These are phyloP conservation scores for Notocelia uddmanniana DNA, from an alignment of 2,888 invertebrate genomes.

Conservation along the genomic window DNA sequence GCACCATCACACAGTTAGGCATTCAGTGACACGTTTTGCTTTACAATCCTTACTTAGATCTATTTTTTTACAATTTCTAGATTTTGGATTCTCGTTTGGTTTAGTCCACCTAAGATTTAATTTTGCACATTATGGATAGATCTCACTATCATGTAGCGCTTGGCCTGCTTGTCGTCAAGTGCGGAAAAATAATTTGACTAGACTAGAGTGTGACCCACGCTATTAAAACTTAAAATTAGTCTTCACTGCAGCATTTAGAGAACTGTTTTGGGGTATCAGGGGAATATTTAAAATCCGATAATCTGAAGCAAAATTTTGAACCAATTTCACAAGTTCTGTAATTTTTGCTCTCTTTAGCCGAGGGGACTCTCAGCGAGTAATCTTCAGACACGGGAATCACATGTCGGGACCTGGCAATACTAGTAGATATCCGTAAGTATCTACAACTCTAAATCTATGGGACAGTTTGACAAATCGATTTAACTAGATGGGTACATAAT, in stretches of 20 bases:
- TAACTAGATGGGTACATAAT: conserved; percentile 17
- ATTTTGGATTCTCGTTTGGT: conserved; percentile 38
- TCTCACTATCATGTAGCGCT: conserved; percentile 45
- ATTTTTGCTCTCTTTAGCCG: conserved; percentile 84
- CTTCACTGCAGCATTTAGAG: conserved; percentile 6
- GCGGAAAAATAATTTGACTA: conserved; percentile 27
- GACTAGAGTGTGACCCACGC: conserved; percentile 32
- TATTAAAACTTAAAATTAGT: background rate
- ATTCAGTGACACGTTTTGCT: conserved; percentile 50
- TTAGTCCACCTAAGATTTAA: conserved; percentile 41
- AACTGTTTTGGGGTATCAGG: conserved; percentile 12
- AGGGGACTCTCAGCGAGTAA: conserved; percentile 90
- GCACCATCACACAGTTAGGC: conserved; percentile 60
- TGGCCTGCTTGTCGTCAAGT: conserved; percentile 46
- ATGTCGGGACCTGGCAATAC: conserved; percentile 87
- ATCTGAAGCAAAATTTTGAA: conserved; percentile 13
- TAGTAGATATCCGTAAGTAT: conserved; percentile 90
- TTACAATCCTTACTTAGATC: conserved; percentile 42
- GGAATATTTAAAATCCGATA: background rate
- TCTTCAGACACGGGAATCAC: conserved; percentile 91
- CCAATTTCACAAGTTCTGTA: conserved; percentile 50
- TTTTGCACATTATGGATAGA: conserved; percentile 44
- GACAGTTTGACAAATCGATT: conserved; percentile 26
- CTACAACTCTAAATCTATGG: conserved; percentile 37
- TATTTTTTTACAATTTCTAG: conserved; percentile 44